Conservation (phyloP, 2,888 invertebrate genomes). For the Scaeva pyrastri region DNA sequence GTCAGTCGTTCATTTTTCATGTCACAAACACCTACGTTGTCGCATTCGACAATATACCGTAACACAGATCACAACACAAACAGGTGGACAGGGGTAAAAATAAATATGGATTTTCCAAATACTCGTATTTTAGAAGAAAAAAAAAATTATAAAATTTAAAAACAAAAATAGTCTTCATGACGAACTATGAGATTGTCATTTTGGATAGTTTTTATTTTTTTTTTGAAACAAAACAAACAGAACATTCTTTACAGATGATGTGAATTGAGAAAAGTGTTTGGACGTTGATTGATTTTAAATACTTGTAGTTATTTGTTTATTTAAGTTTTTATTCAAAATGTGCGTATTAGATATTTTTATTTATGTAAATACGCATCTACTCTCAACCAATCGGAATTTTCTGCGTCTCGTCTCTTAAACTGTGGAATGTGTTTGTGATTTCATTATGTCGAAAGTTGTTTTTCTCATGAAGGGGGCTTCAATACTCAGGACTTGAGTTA, state of each 20-base stretch:
- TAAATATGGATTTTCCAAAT: slow-evolving; percentile 57
- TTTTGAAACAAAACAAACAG: slow-evolving; percentile 10
- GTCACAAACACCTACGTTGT: slow-evolving; percentile 12
- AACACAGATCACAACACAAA: slow-evolving; percentile 48
- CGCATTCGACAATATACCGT: neutral
- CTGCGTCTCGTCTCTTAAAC: neutral
- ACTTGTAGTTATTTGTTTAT: neutral
- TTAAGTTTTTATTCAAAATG: neutral
- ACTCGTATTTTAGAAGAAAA: slow-evolving; percentile 26
- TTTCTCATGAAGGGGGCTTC: too few relatives aligned
- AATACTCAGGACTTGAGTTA: too few relatives aligned
- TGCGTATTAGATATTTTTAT: slow-evolving; percentile 1
- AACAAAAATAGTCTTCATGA: slow-evolving; percentile 56
- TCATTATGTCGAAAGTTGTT: too few relatives aligned
- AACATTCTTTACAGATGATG: slow-evolving; percentile 33
- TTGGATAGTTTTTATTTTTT: neutral
- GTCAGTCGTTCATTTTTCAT: slow-evolving; percentile 27
- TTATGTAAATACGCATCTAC: neutral
- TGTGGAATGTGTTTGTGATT: too few relatives aligned
- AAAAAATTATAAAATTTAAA: neutral
- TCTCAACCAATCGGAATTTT: neutral
- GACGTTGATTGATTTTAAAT: slow-evolving; percentile 53
- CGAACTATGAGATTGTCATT: slow-evolving; percentile 32
- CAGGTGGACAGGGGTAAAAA: slow-evolving; percentile 63
- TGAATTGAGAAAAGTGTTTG: slow-evolving; percentile 24